These are phyloP conservation scores for Eurytoma californica DNA, from an alignment of 2,888 invertebrate species.

Conservation along the genomic window DNA sequence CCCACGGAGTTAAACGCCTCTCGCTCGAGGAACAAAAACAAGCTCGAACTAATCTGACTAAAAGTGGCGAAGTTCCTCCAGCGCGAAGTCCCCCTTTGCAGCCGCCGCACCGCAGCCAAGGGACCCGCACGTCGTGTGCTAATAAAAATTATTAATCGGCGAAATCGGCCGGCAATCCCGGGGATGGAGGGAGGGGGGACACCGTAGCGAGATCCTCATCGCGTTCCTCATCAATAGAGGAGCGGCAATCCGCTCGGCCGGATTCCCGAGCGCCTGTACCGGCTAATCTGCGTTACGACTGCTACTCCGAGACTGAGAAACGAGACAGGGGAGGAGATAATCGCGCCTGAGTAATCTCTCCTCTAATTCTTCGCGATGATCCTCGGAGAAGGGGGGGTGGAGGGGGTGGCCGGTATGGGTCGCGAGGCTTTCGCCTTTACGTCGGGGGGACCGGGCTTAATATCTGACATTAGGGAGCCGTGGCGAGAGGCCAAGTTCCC, in stretches of 20 bases:
- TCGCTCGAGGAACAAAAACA: constrained; percentile 20
- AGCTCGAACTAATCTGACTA: constrained; percentile 17
- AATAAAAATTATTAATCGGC: too few species aligned
- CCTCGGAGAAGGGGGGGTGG: background rate
- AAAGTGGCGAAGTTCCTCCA: too few species aligned
- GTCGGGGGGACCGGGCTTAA: background rate
- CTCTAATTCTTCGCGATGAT: constrained; percentile 15
- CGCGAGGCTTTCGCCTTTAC: too few species aligned
- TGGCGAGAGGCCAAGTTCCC: constrained; percentile 6
- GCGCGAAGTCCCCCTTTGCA: too few species aligned
- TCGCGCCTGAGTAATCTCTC: constrained; percentile 25
- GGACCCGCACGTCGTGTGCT: too few species aligned
- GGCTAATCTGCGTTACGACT: background rate
- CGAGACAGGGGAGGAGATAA: constrained; percentile 8
- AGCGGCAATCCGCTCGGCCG: background rate
- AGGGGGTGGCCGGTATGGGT: background rate
- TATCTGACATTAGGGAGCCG: constrained; percentile 16
- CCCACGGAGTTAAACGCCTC: constrained; percentile 1
- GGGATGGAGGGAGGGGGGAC: too few species aligned
- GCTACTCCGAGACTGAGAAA: background rate
- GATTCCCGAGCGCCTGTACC: background rate
- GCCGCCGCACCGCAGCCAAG: too few species aligned
- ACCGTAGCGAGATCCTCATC: background rate
- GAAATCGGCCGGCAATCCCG: background rate
- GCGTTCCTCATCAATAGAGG: background rate